Conservation (phyloP, 1,140 invertebrate genomes). For the Danaus melanippus region DNA sequence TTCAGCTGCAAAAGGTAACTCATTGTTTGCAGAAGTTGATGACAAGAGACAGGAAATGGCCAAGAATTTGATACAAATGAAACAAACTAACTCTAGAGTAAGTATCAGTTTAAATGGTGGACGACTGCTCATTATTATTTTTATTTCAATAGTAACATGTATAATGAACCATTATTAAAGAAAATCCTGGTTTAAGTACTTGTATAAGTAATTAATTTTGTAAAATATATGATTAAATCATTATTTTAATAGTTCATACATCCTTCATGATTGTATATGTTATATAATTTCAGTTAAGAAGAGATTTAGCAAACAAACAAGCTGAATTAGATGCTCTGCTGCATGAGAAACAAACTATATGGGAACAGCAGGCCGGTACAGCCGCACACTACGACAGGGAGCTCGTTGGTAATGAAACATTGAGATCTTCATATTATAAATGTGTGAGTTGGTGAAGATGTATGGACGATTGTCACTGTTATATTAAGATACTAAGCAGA, state of each 20-base stretch:
- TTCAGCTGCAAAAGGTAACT: conserved; percentile 67
- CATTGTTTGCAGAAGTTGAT: conserved; percentile 70
- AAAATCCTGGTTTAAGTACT: no score
- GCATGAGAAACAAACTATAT: conserved; percentile 56
- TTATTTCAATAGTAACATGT: no score
- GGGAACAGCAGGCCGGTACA: conserved; percentile 54
- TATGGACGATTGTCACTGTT: no score
- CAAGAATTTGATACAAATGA: conserved; percentile 66
- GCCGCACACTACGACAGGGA: conserved; percentile 52
- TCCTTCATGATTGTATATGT: conserved; percentile 9
- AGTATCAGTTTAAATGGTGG: conserved; percentile 11
- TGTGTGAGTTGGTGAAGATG: no score
- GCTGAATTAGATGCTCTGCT: conserved; percentile 49
- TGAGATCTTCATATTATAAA: neutral
- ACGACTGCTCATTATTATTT: no score
- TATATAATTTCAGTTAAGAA: conserved; percentile 35
- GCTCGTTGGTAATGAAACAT: conserved; percentile 38
- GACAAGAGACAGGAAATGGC: conserved; percentile 71
- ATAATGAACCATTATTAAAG: no score
- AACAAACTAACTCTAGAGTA: conserved; percentile 66
- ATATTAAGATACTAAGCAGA: no score
- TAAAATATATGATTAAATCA: no score
- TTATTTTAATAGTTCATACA: conserved; percentile 4
- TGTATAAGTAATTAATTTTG: no score
- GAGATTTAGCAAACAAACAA: conserved; percentile 55